These are phyloP conservation scores for Naja naja DNA, from an alignment of 2,113 vertebrate species.

Conservation along the genomic window DNA sequence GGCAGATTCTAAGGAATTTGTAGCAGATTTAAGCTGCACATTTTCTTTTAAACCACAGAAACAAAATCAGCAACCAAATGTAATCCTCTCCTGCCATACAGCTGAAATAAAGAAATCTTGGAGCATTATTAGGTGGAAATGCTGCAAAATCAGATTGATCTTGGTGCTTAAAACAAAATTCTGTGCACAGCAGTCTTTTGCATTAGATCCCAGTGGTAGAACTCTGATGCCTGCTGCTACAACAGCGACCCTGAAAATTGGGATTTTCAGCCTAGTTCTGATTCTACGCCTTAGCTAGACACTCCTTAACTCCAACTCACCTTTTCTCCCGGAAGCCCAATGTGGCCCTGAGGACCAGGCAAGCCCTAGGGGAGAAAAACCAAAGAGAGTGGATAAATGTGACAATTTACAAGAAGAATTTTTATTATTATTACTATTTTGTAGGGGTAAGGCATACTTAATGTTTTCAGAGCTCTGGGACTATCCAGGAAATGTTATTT, in stretches of 20 bases:
- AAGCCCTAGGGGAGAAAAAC: conserved; percentile 75
- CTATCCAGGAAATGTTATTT: background rate
- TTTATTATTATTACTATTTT: background rate
- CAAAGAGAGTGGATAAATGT: background rate
- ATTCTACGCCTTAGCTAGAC: background rate
- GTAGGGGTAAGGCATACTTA: background rate
- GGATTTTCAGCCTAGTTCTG: background rate
- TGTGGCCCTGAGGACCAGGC: conserved; percentile 83
- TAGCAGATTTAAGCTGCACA: background rate
- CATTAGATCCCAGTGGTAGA: background rate
- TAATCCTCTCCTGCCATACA: background rate
- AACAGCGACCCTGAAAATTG: background rate
- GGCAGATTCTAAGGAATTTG: background rate
- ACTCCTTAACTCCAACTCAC: conserved; percentile 59
- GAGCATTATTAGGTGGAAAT: background rate
- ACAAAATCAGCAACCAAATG: background rate
- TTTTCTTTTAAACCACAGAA: background rate
- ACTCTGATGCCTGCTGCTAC: background rate
- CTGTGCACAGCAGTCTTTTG: background rate
- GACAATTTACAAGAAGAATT: background rate
- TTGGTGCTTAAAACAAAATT: background rate
- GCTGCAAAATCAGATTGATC: background rate
- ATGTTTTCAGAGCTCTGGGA: background rate
- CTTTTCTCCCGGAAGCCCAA: conserved; percentile 89
- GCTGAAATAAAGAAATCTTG: background rate